A percentile compares a stretch with the other conserved stretches of the same genome.
These are phyloP conservation scores for Drosophila asahinai DNA, from an alignment of 1,140 invertebrate species.

Conservation along the genomic window DNA sequence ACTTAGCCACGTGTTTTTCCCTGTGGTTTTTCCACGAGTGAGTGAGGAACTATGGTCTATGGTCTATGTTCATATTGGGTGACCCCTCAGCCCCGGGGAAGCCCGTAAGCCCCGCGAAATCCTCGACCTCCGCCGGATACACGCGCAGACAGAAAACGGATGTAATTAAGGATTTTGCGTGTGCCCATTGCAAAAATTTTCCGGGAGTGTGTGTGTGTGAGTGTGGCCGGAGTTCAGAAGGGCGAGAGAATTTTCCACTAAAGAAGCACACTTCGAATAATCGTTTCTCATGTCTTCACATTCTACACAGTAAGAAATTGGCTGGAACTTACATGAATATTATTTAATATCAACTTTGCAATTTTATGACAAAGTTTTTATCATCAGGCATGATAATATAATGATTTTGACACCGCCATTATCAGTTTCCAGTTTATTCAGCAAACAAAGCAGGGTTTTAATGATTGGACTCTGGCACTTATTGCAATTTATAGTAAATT, in stretches of 20 bases:
- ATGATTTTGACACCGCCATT: too few species aligned
- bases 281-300: conserved; percentile 32
- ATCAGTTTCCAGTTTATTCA: background rate
- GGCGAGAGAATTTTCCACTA: conserved; percentile 47
- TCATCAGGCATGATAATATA: too few species aligned
- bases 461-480: background rate
- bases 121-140: conserved; percentile 58
- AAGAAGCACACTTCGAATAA: conserved; percentile 40
- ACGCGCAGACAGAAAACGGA: conserved; percentile 73
- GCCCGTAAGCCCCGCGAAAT: conserved; percentile 26
- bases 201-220: conserved; percentile 23
- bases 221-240: conserved; percentile 10
- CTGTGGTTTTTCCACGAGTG: conserved; percentile 63
- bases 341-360: background rate
- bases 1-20: conserved; percentile 72
- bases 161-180: conserved; percentile 82
- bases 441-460: background rate
- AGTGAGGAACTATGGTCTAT: conserved; percentile 38
- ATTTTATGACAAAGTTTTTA: too few species aligned
- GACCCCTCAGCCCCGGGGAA: conserved; percentile 3
- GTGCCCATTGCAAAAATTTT: conserved; percentile 63
- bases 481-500: background rate
- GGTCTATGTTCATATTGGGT: conserved; percentile 34
- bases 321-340: background rate
- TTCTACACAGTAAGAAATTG: background rate